Evolutionary conservation across 2,797 vertebrate species (phyloP), one percentile per base, ranked within the genome.

Genomic region (Strix occidentalis): DNA sequence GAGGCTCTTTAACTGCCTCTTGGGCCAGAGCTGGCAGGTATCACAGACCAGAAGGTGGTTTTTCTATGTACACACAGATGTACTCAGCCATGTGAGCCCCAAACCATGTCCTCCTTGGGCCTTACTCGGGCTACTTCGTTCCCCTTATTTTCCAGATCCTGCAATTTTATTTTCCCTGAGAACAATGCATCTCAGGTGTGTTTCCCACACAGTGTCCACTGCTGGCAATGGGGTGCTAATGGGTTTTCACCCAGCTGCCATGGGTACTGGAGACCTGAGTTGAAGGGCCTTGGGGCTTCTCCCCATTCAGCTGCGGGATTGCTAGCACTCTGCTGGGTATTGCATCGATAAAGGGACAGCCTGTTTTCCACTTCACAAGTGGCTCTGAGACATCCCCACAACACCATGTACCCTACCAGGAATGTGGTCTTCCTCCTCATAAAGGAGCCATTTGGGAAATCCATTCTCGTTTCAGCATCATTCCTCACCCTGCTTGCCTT

Each of bases 1-100:
- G 54, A n/a, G 61, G 13, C 33, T 20, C 17, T 58, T 71, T 37
- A 31, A 18, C 9, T 50, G n/a, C 6, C 9, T 57, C 63, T 80
- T 5, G 2, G 37, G 45, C 9, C 63, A 68, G 10, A 53, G 45
- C n/a, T 68, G 48, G 35, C 7, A 58, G 20, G 24, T 58, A 14
- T 25, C 8, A 6, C 24, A 69, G 54, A 28, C 26, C 17, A 69
- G 43, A 72, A 78, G 20, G 11, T 43, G 15, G 0, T 9, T 48
- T 63, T 85, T 66, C 35, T 53, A 10, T 1, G 0, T 28, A 46
- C 6, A 13, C 0, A 0, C 16, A 45, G 31, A 54, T 19, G 12
- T 76, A 46, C 19, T 60, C 43, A 26, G 12, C 19, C 19, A 48
- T 6, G 5, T 35, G 20, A 65, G 58, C 15, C 23, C 26, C 19